Percentiles rank a stretch among this genome's conserved stretches.
Evolutionary conservation across 2,888 invertebrate genomes (phyloP).

Genomic region (Rugalucina vietnamica): DNA sequence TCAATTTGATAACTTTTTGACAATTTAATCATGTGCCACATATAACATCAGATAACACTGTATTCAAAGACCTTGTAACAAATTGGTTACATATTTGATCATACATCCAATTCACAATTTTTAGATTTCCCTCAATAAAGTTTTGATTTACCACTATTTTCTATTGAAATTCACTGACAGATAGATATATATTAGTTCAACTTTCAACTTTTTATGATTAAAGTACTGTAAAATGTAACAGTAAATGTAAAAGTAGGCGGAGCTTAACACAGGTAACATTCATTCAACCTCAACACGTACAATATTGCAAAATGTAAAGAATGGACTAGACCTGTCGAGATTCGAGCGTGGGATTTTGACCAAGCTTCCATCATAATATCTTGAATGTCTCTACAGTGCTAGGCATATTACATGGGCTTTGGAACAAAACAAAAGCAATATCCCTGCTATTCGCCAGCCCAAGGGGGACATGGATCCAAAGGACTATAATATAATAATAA

Average conservation of each 20-base stretch:
- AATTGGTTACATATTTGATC: not conserved
- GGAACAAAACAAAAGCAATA: no score
- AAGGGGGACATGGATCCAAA: no score
- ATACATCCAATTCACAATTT: not conserved
- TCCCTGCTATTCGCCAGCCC: no score
- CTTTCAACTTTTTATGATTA: not conserved
- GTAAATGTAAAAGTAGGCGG: slow-evolving; percentile 1
- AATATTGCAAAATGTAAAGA: no score
- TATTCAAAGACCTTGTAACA: not conserved
- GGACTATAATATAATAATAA: no score
- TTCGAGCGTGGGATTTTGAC: no score
- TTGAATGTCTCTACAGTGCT: no score
- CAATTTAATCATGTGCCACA: not conserved
- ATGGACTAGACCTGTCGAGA: no score
- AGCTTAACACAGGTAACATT: slow-evolving; percentile 4
- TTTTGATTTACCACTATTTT: not conserved
- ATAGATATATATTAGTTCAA: not conserved
- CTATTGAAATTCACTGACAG: not conserved
- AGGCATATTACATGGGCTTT: no score
- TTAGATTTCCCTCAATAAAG: not conserved
- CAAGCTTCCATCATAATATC: no score
- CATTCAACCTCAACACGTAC: not conserved
- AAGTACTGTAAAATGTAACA: slow-evolving; percentile 2
- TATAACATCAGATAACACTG: not conserved
- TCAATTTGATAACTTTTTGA: not conserved